Base-by-base conservation (phyloP, 2,888 invertebrate species). In the Pyrrhia umbra region DNA sequence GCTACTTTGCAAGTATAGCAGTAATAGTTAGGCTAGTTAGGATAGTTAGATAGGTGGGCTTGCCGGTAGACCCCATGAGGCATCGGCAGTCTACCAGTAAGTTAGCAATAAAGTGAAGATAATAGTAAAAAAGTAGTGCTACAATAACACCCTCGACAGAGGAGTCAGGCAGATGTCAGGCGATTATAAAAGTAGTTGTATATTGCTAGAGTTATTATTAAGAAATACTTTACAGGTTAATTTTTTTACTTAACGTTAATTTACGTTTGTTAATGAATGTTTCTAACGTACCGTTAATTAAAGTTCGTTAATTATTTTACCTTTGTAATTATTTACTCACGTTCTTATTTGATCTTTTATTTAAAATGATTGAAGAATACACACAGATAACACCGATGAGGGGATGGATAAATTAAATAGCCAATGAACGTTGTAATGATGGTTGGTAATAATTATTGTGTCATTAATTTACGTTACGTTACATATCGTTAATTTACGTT, bases 51-150 rank as follows among this genome's bases (percentile, higher is more conserved):
- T 25, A 13, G 20, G 54, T 61, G 40, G 40, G 27, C 39, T 23
- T 10, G 9, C 16, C 50, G 65, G n/a, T 64, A 30, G 21, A 49
- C 37, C 64, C 16, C 8, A 0, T 37, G 49, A 39, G 60, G 65
- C 10, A 63, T 50, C 66, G 16, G 2, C n/a, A 64, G 20, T 47
- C 16, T 45, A 47, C 16, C 10, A 49, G 16, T 61, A 61, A 34
- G 20, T 13, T 10, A 9, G 34, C 20, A 13, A 47, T 63, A 8
- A 25, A 25, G 6, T 43, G 10, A 25, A 5, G 10, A 46, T 10
- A 15, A 23, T 10, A 25, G 9, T 25, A 34, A 34, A 13, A 34
- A 1, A 34, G 34, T 13, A 34, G 34, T 34, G 34, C 34, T 34
- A 34, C 34, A 34, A n/a, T 34, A 13, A 30, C 5, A 34, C 13